phyloP scores from a whole-genome alignment of 1,140 invertebrate species.

The Polypedilum vanderplanki region DNA sequence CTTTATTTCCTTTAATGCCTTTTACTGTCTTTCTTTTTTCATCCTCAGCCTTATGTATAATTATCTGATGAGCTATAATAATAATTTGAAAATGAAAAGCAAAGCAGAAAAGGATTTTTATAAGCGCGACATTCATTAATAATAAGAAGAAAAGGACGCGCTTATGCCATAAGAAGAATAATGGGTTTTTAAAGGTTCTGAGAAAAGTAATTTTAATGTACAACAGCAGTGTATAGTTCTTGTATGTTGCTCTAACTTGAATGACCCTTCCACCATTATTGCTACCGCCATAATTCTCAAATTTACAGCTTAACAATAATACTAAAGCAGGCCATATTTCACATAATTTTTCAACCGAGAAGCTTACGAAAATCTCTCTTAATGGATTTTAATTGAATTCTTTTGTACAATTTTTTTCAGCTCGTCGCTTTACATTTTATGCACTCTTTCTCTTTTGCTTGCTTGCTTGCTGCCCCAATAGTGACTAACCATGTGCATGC shows the following conservation, averaged over 20 bases:
- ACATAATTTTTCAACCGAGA: conserved; percentile 18
- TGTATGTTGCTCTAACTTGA: no score
- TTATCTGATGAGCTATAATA: conserved; percentile 5
- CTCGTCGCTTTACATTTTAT: conserved; percentile 11
- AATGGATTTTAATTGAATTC: conserved; percentile 19
- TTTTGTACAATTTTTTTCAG: conserved; percentile 12
- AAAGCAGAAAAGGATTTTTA: no score
- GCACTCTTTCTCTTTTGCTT: background rate
- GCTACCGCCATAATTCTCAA: background rate
- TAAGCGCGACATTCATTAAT: background rate
- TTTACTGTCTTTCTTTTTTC: background rate
- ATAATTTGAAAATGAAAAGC: conserved; percentile 6
- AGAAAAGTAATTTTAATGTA: no score
- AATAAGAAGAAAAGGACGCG: background rate
- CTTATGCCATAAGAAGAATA: no score
- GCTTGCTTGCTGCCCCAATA: background rate
- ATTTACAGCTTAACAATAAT: conserved; percentile 6
- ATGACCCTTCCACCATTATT: no score
- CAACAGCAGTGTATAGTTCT: no score
- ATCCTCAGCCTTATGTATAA: background rate
- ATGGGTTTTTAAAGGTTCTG: no score
- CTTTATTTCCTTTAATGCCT: conserved; percentile 6
- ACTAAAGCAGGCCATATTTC: background rate
- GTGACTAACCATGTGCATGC: conserved; percentile 7
- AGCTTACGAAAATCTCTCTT: conserved; percentile 17